These are phyloP conservation scores for Darevskia nairensis DNA, from an alignment of 2,797 vertebrate genomes.

Conservation along the genomic window DNA sequence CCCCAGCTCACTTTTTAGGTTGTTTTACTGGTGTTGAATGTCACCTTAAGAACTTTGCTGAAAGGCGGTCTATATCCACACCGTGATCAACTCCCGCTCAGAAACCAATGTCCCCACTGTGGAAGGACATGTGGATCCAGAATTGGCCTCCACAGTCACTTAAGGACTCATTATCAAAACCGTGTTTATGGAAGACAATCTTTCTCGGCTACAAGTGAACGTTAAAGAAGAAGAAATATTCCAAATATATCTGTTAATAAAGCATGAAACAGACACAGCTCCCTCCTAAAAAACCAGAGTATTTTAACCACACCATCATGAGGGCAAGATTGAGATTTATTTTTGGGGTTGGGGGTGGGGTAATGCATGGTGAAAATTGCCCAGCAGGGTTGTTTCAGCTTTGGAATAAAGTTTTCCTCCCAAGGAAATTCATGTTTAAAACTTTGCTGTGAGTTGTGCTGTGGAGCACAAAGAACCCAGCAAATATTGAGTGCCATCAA, in stretches of 20 bases:
- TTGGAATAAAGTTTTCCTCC: not conserved
- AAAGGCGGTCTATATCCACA: not conserved
- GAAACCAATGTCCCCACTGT: too few species aligned
- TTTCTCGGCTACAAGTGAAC: too few species aligned
- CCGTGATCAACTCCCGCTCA: too few species aligned
- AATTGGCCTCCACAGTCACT: too few species aligned
- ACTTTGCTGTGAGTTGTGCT: not conserved
- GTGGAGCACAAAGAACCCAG: not conserved
- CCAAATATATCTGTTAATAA: not conserved
- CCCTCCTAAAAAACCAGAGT: not conserved
- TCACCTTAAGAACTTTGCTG: not conserved
- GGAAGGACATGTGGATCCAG: too few species aligned
- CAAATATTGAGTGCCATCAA: conserved; percentile 22
- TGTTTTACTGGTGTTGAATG: not conserved
- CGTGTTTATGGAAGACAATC: too few species aligned
- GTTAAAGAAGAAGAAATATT: not conserved
- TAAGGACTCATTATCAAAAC: too few species aligned
- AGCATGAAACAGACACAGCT: not conserved
- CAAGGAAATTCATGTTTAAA: not conserved
- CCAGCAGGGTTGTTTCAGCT: not conserved
- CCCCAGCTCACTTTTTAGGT: not conserved
- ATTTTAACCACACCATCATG: not conserved
- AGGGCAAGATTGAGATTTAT: too few species aligned
- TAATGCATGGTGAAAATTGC: not conserved
- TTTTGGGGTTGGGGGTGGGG: too few species aligned